phyloP scores from a whole-genome alignment of 2,888 invertebrate genomes.

The Latheticus oryzae region DNA sequence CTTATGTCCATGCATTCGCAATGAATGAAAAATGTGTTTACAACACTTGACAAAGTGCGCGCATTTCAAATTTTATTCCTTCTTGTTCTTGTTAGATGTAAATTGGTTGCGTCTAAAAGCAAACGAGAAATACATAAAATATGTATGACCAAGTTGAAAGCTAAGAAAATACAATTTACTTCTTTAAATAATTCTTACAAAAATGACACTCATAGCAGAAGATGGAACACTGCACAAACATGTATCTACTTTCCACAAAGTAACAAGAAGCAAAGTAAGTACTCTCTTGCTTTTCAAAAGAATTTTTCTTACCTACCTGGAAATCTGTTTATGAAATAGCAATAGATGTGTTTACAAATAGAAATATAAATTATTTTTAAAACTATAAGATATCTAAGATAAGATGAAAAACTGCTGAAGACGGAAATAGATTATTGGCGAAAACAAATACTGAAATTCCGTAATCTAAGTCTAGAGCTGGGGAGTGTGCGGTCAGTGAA shows the following conservation, averaged over 20 bases:
- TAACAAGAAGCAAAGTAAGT: too few species aligned
- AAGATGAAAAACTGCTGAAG: slow-evolving; percentile 6
- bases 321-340: too few species aligned
- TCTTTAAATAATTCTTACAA: slow-evolving; percentile 48
- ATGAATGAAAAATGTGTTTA: slow-evolving; percentile 54
- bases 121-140: slow-evolving; percentile 51
- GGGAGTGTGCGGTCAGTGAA: slow-evolving; percentile 55
- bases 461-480: slow-evolving; percentile 43
- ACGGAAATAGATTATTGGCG: slow-evolving; percentile 41
- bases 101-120: slow-evolving; percentile 47
- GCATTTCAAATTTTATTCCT: slow-evolving; percentile 41
- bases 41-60: slow-evolving; percentile 44
- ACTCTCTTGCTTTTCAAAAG: too few species aligned
- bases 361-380: too few species aligned
- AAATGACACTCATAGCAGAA: slow-evolving; percentile 23
- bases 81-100: slow-evolving; percentile 47
- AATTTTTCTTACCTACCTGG: too few species aligned
- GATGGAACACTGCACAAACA: neutral
- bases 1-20: slow-evolving; percentile 49
- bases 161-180: slow-evolving; percentile 50
- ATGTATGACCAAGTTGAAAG: slow-evolving; percentile 50
- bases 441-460: slow-evolving; percentile 50
- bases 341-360: too few species aligned
- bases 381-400: too few species aligned
- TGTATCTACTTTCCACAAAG: too few species aligned